Percentiles rank a stretch among this genome's conserved stretches.
These are phyloP conservation scores for Rallus crepitans DNA, from an alignment of 2,797 vertebrate species.

Conservation along the genomic window DNA sequence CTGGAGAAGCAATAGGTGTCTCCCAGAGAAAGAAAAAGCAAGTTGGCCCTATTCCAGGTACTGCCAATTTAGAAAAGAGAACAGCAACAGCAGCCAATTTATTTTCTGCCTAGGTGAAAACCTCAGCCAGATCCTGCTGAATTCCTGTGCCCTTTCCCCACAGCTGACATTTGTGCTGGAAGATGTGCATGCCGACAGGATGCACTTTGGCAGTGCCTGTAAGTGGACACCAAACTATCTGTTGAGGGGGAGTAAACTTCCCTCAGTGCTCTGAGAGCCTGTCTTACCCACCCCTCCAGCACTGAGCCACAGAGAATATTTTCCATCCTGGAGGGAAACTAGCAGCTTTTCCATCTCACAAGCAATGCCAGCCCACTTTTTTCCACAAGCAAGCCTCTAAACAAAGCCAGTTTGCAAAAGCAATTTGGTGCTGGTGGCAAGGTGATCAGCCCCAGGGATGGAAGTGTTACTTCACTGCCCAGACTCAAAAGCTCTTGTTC, in stretches of 20 bases:
- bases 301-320: fast-evolving
- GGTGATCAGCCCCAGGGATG: background rate
- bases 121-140: background rate
- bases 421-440: background rate
- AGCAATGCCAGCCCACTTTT: background rate
- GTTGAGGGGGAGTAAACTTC: background rate
- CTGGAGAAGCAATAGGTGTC: background rate
- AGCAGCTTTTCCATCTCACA: background rate
- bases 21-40: background rate
- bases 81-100: background rate
- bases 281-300: background rate
- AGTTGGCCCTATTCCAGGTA: slow-evolving; percentile 23
- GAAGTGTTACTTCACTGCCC: background rate
- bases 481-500: background rate
- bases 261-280: background rate
- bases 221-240: background rate
- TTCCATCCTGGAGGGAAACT: background rate
- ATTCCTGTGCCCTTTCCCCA: background rate
- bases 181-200: background rate
- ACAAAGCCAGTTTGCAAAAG: background rate
- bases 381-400: background rate
- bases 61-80: background rate
- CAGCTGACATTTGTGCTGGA: background rate
- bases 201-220: fast-evolving
- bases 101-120: slow-evolving; percentile 12